Evolutionary conservation across 2,888 invertebrate species (phyloP), one percentile per base, ranked within the genome.

Genomic region (Spialia ferax): DNA sequence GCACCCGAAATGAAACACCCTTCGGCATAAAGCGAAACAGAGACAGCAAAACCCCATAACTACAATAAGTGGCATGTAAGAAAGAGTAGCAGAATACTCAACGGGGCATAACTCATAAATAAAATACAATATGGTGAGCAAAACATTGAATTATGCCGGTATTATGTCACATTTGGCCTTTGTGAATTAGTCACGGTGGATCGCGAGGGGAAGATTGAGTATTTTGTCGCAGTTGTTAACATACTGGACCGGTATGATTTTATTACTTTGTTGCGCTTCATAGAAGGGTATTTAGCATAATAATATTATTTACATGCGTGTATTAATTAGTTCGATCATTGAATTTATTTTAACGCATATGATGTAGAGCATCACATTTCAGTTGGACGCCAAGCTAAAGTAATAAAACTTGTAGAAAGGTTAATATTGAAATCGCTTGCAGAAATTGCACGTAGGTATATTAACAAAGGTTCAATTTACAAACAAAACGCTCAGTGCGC

Each of bases 51-150:
- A 85, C 73, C 22, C 64, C 63, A 50, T 52, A 65, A 42, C 55
- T 66, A 69, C 63, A 60, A 50, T 10, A 48, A 26, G 55, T n/a
- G 13, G 15, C n/a, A 76, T 69, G 74, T 73, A 26, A 50, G 76
- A 88, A 79, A 84, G 84, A 79, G 89, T 84, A 70, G 73, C 70
- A 75, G 48, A 64, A 82, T 76, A 84, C 77, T 86, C 87, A 86
- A 84, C 88, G 80, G 87, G 76, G 88, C 91, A 93, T 93, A 90
- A 92, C 92, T 93, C 93, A 94, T 94, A 94, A 94, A 94, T 94
- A 94, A 94, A 94, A 90, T 91, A 93, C 93, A 94, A 94, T 94
- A 94, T 94, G 94, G 94, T 94, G 94, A 93, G 93, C 94, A 94
- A 93, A 94, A 94, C 93, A 94, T 93, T 93, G 93, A 92, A 93